phyloP scores from a whole-genome alignment of 2,113 vertebrate species.

The Pungitius pungitius region DNA sequence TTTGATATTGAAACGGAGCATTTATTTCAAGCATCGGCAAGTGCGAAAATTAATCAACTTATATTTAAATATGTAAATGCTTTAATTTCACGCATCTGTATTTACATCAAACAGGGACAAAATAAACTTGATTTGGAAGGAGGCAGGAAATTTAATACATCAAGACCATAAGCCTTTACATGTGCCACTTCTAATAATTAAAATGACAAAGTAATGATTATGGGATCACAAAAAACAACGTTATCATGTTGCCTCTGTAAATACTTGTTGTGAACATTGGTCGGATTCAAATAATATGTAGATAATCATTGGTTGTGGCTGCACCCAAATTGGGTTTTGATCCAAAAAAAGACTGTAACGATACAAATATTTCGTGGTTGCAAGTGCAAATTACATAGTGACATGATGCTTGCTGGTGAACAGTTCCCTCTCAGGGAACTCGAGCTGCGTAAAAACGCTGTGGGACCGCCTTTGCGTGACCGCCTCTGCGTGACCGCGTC shows the following conservation, averaged over 20 bases:
- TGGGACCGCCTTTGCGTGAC: no score
- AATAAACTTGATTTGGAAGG: background rate
- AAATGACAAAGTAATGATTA: slow-evolving; percentile 17
- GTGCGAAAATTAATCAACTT: background rate
- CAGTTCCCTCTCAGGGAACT: no score
- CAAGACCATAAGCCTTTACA: background rate
- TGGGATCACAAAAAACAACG: slow-evolving; percentile 17
- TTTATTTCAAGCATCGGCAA: background rate
- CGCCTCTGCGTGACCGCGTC: no score
- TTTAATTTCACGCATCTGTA: background rate
- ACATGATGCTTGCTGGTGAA: slow-evolving; percentile 46
- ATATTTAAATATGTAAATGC: slow-evolving; percentile 5
- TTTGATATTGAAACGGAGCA: background rate
- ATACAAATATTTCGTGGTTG: slow-evolving; percentile 18
- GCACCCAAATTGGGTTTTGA: slow-evolving; percentile 14
- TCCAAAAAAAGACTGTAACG: slow-evolving; percentile 1
- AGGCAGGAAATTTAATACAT: background rate
- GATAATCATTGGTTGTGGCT: slow-evolving; percentile 3
- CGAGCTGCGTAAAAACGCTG: no score
- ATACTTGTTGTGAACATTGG: slow-evolving; percentile 7
- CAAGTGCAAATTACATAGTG: slow-evolving; percentile 54
- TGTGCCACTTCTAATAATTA: slow-evolving; percentile 4
- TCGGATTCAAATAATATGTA: background rate
- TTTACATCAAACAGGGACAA: background rate
- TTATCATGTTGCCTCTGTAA: background rate